These are phyloP conservation scores for Nasonia longicornis DNA, from an alignment of 1,140 invertebrate genomes.

Conservation along the genomic window DNA sequence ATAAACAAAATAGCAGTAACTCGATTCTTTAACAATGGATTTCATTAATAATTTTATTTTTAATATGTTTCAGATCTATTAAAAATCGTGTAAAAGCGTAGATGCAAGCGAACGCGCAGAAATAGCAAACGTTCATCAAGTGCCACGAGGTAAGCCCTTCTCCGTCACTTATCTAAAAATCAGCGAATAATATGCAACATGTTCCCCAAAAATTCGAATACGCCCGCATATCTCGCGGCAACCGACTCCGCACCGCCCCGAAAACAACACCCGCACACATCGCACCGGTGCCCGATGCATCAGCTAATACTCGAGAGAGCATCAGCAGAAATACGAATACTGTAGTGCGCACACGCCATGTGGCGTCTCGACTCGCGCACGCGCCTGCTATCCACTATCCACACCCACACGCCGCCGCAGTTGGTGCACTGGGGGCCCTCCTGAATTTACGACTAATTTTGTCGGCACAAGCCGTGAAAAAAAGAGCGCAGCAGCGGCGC, in stretches of 20 bases:
- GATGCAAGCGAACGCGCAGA: no score
- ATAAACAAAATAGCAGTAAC: no score
- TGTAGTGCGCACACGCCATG: constrained; percentile 48
- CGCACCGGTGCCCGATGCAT: neutral
- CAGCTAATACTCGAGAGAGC: neutral
- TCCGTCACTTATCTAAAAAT: neutral
- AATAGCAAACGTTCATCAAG: no score
- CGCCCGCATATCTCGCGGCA: neutral
- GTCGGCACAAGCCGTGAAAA: constrained; percentile 63
- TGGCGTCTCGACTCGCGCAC: constrained; percentile 48
- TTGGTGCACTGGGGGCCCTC: constrained; percentile 37
- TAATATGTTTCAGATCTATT: no score
- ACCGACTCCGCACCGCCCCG: neutral
- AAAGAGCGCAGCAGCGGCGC: constrained; percentile 45
- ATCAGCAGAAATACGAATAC: neutral
- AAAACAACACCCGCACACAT: neutral
- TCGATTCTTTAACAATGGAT: no score
- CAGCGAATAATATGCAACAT: neutral
- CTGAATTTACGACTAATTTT: constrained; percentile 67
- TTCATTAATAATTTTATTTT: no score
- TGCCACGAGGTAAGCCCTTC: neutral
- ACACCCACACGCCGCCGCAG: constrained; percentile 49
- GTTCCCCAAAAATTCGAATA: neutral
- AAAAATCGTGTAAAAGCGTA: no score
- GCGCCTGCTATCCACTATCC: constrained; percentile 47